phyloP scores from a whole-genome alignment of 2,888 invertebrate genomes.

The Sylvicola fuscatus region DNA sequence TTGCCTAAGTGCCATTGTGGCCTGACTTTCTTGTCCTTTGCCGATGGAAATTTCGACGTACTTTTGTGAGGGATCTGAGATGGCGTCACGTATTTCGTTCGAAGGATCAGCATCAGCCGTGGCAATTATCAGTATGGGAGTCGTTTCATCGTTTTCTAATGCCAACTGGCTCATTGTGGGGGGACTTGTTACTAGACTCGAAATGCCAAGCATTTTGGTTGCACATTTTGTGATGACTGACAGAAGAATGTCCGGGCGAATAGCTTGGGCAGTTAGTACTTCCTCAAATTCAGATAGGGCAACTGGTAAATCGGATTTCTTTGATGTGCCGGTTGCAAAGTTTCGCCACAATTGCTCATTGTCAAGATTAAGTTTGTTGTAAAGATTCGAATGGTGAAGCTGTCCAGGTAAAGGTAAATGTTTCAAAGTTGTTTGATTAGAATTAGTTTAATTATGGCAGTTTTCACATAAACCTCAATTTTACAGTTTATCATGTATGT shows the following conservation, averaged over 20 bases:
- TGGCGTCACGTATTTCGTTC: constrained; percentile 50
- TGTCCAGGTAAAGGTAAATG: no score
- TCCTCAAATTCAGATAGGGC: constrained; percentile 57
- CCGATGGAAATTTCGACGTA: constrained; percentile 58
- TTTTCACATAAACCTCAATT: no score
- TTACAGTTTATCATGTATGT: no score
- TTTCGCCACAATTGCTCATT: constrained; percentile 18
- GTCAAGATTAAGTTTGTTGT: constrained; percentile 16
- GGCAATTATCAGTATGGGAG: constrained; percentile 62
- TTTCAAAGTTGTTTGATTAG: no score
- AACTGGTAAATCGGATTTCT: constrained; percentile 27
- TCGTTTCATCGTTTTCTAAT: constrained; percentile 25
- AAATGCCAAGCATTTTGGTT: constrained; percentile 37
- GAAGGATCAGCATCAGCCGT: constrained; percentile 86
- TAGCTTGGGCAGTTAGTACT: constrained; percentile 53
- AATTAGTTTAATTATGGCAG: no score
- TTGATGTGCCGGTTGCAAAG: neutral
- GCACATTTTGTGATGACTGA: constrained; percentile 55
- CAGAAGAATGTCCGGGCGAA: constrained; percentile 67
- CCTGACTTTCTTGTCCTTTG: constrained; percentile 50
- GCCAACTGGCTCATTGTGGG: constrained; percentile 19
- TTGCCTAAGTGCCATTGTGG: constrained; percentile 33
- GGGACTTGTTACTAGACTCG: constrained; percentile 16
- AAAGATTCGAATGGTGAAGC: constrained; percentile 14
- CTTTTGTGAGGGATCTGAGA: constrained; percentile 22